A percentile compares a stretch with the other conserved stretches of the same genome.
These are phyloP conservation scores for Phalera bucephala DNA, from an alignment of 2,888 invertebrate genomes.

Conservation along the genomic window DNA sequence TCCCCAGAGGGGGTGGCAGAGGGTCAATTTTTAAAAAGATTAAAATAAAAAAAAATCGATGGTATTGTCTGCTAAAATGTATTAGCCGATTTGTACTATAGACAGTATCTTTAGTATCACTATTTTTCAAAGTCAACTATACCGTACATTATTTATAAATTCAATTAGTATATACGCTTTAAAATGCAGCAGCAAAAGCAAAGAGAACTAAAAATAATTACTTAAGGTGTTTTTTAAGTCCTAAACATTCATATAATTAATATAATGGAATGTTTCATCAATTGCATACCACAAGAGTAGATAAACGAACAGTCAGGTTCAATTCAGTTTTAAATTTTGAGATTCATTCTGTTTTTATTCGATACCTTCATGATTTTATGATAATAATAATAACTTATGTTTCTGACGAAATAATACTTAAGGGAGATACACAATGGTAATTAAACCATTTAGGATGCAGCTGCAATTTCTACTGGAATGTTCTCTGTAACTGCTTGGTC, in stretches of 20 bases:
- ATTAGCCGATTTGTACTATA: too few species aligned
- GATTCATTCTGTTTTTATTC: not conserved
- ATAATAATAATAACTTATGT: not conserved
- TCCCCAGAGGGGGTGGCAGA: too few species aligned
- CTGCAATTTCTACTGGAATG: constrained; percentile 66
- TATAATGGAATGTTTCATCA: not conserved
- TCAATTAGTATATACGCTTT: too few species aligned
- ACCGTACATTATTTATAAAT: too few species aligned
- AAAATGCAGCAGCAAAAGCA: too few species aligned
- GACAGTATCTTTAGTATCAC: too few species aligned
- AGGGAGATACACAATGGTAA: not conserved
- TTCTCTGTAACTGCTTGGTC: constrained; percentile 45
- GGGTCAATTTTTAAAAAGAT: too few species aligned
- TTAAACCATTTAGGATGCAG: constrained; percentile 56
- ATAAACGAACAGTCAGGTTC: too few species aligned
- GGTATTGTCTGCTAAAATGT: too few species aligned
- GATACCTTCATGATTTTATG: not conserved
- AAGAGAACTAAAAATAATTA: too few species aligned
- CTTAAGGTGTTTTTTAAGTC: not conserved
- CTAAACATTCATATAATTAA: not conserved
- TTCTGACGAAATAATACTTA: constrained; percentile 1
- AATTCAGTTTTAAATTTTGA: not conserved
- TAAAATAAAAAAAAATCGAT: too few species aligned
- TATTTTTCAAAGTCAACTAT: too few species aligned
- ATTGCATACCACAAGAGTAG: not conserved